A percentile compares a stretch with the other conserved stretches of the same genome.
phyloP scores from a whole-genome alignment of 1,140 invertebrate genomes.

The Xylocopa sonorina region DNA sequence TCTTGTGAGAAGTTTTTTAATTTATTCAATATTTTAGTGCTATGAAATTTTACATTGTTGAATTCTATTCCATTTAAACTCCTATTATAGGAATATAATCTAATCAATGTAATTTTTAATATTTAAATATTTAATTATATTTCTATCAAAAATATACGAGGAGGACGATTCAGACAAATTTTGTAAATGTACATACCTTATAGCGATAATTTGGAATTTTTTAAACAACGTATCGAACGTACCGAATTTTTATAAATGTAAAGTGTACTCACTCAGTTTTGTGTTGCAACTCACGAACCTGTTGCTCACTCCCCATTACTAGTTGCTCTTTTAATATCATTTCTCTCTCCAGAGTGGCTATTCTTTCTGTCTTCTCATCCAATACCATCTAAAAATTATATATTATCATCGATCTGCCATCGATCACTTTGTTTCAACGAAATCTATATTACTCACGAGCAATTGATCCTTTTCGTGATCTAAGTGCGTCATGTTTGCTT shows the following conservation, averaged over 20 bases:
- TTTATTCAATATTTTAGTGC: slow-evolving; percentile 29
- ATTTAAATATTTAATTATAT: slow-evolving; percentile 6
- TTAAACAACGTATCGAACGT: background rate
- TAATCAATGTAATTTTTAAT: background rate
- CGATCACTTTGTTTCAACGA: background rate
- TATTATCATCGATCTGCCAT: background rate
- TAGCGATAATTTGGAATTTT: background rate
- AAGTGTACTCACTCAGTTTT: slow-evolving; percentile 80
- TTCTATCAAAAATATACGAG: background rate
- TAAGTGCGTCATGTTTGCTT: slow-evolving; percentile 81
- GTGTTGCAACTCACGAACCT: slow-evolving; percentile 75
- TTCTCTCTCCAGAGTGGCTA: slow-evolving; percentile 83
- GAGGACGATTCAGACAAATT: too few species aligned
- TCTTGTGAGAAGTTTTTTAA: slow-evolving; percentile 26
- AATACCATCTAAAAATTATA: slow-evolving; percentile 80
- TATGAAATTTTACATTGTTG: background rate
- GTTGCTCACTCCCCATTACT: slow-evolving; percentile 69
- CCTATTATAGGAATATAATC: too few species aligned
- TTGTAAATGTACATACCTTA: slow-evolving; percentile 56
- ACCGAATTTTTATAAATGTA: slow-evolving; percentile 50
- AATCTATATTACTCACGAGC: slow-evolving; percentile 72
- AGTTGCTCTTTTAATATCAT: slow-evolving; percentile 80
- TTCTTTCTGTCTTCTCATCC: slow-evolving; percentile 84
- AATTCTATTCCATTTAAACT: background rate
- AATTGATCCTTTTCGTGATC: slow-evolving; percentile 85